Base-by-base conservation (phyloP, 2,797 vertebrate genomes). In the Basileuterus tristriatus region DNA sequence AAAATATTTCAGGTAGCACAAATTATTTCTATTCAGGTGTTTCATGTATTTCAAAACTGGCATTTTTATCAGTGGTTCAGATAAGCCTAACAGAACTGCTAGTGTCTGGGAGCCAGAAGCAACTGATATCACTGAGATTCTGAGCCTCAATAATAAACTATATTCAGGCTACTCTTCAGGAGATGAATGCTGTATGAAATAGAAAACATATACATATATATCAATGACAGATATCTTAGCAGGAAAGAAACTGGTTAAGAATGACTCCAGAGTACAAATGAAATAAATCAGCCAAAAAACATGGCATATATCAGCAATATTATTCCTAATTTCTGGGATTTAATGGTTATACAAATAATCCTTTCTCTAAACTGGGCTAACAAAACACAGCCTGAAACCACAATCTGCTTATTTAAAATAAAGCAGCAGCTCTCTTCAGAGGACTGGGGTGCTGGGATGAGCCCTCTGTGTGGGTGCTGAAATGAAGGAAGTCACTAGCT, bases 401-500 rank as follows among this genome's bases (percentile, higher is more conserved):
- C 55, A 83, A 77, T 52, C 56, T 85, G 71, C 68, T 88, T 70
- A 50, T 90, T 78, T 60, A 84, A 87, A 94, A 82, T 56, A n/a
- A 90, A 92, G 77, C 15, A 90, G 43, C 17, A 85, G 53, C 23
- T 75, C 36, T 60, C 41, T 89, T 88, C 50, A 71, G 63, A 59
- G 27, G 34, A 41, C 26, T 77, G 24, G 22, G 77, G 58, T 55
- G 53, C 3, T 60, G 36, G 63, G 90, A 93, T 0, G 1, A 92
- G 87, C 77, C 46, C 32, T 91, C 75, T 77, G 64, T 75, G 75
- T 85, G 71, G 46, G 81, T 0, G 1, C 1, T 78, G 78, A 79
- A 93, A 85, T 58, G 62, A 89, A 90, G 83, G 20, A 79, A 89
- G 68, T 71, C 84, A 71, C 71, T 67, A 75, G 83, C 72, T 93